Evolutionary conservation across 2,888 invertebrate genomes (phyloP).

Genomic region (Erynnis tages): DNA sequence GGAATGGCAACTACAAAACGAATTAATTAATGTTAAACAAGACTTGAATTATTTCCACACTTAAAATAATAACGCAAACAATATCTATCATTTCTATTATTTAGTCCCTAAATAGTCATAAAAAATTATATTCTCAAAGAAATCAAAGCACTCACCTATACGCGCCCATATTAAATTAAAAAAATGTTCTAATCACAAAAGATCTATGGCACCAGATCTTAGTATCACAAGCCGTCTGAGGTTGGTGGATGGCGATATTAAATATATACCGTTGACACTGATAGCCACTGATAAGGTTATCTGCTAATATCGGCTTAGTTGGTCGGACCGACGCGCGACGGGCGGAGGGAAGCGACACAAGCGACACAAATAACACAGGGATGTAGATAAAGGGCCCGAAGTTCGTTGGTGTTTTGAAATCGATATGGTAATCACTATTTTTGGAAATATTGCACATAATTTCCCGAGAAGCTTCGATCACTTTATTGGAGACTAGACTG

Average conservation of each 20-base stretch:
- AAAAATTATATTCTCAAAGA: no score
- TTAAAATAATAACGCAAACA: no score
- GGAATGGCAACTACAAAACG: no score
- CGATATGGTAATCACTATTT: no score
- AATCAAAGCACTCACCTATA: conserved; percentile 12
- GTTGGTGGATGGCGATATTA: background rate
- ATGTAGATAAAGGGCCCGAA: conserved; percentile 4
- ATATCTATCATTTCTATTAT: no score
- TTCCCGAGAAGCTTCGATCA: no score
- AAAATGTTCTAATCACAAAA: background rate
- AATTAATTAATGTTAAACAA: no score
- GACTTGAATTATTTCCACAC: background rate
- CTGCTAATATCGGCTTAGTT: conserved; percentile 15
- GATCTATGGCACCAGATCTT: background rate
- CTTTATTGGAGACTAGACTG: no score
- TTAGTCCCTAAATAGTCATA: no score
- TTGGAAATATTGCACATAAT: no score
- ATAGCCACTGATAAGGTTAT: conserved; percentile 19
- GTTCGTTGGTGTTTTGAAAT: background rate
- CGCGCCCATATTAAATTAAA: conserved; percentile 19
- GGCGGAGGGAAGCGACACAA: background rate
- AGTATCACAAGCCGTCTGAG: conserved; percentile 1
- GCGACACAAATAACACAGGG: conserved; percentile 4
- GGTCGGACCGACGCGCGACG: conserved; percentile 2
- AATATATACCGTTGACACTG: conserved; percentile 12